A percentile compares a stretch with the other conserved stretches of the same genome.
phyloP scores from a whole-genome alignment of 2,797 vertebrate species.

The Salarias fasciatus region DNA sequence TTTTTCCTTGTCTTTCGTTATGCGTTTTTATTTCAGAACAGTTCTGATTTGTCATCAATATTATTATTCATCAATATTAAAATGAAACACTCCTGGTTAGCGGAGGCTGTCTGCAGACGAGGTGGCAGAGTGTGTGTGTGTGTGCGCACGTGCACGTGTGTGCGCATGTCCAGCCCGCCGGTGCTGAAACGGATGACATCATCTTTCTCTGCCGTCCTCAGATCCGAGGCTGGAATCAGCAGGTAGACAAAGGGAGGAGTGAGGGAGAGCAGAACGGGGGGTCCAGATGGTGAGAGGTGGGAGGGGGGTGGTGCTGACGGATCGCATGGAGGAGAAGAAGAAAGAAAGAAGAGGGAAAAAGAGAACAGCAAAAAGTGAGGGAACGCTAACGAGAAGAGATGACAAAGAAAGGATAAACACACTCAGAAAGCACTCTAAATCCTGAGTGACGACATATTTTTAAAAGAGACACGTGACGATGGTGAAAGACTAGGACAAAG shows the following conservation, averaged over 20 bases:
- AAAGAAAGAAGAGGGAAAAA: slow-evolving; percentile 3
- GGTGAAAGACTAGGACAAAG: neutral
- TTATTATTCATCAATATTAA: no score
- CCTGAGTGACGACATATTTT: neutral
- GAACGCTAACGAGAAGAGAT: neutral
- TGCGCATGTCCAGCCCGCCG: slow-evolving; percentile 10
- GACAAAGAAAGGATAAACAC: neutral
- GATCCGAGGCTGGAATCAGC: slow-evolving; percentile 63
- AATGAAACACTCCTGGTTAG: no score
- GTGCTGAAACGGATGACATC: slow-evolving; percentile 78
- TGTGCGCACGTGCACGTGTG: no score
- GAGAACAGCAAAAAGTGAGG: slow-evolving; percentile 11
- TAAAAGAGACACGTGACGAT: no score
- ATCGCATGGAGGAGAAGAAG: no score
- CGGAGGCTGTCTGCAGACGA: no score
- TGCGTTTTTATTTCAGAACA: no score
- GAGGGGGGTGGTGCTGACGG: slow-evolving; percentile 14
- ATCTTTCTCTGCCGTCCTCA: slow-evolving; percentile 70
- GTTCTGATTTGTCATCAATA: no score
- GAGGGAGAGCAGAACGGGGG: slow-evolving; percentile 36
- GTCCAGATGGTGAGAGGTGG: slow-evolving; percentile 60
- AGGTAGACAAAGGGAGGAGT: slow-evolving; percentile 68
- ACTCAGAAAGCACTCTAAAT: slow-evolving; percentile 16
- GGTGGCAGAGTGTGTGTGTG: no score
- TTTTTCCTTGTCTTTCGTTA: no score